A percentile compares a stretch with the other conserved stretches of the same genome.
Conservation (phyloP, 2,113 vertebrate species). For the Anthoscopus minutus region DNA sequence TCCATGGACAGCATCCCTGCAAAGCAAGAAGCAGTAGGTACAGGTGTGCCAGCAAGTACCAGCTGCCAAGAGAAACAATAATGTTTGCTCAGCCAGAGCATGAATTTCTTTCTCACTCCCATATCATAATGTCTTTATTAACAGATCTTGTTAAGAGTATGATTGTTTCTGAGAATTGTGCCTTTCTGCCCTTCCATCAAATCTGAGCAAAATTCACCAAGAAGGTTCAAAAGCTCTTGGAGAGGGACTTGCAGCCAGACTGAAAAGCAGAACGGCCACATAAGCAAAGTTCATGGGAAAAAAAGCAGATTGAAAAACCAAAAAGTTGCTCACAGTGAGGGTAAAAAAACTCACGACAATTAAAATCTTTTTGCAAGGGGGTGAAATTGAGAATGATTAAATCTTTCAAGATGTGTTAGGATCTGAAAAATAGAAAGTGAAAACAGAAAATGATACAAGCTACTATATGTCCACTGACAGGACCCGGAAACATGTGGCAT, state of each 20-base stretch:
- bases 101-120: background rate
- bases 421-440: background rate
- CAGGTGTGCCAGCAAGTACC: background rate
- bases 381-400: background rate
- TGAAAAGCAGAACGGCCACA: background rate
- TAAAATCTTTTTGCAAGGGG: background rate
- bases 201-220: background rate
- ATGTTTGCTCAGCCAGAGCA: background rate
- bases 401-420: background rate
- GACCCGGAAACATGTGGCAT: background rate
- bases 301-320: background rate
- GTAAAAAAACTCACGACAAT: background rate
- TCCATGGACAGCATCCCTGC: accelerated
- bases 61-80: conserved; percentile 17
- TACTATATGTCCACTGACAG: background rate
- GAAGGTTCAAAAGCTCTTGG: background rate
- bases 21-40: background rate
- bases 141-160: background rate
- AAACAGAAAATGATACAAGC: background rate
- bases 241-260: background rate
- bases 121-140: background rate
- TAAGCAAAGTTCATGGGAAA: background rate
- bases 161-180: background rate
- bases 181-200: background rate
- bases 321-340: background rate